phyloP scores from a whole-genome alignment of 2,888 invertebrate species.

The Drosophila lutescens region DNA sequence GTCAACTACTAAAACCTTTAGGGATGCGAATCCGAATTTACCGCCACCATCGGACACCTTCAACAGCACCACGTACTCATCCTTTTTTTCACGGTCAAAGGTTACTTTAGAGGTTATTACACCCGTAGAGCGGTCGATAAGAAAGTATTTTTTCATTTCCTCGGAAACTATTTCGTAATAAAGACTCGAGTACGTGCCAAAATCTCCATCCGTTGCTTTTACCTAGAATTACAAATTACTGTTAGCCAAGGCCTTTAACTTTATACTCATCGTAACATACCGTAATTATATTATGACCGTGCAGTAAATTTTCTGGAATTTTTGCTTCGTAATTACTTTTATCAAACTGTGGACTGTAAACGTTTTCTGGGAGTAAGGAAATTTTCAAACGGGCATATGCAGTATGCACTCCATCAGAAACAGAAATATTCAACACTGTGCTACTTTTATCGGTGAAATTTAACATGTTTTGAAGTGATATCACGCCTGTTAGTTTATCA shows the following conservation, averaged over 20 bases:
- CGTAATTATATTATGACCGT: constrained; percentile 90
- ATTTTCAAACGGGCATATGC: constrained; percentile 93
- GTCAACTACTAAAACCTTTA: constrained; percentile 92
- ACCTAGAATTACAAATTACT: constrained; percentile 84
- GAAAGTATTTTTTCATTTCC: constrained; percentile 89
- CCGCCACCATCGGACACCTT: constrained; percentile 93
- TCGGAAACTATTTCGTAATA: constrained; percentile 92
- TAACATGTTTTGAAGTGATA: constrained; percentile 90
- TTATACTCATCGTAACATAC: constrained; percentile 81
- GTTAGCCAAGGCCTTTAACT: not conserved
- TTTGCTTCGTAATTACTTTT: constrained; percentile 91
- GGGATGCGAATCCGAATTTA: constrained; percentile 89
- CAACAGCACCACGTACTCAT: constrained; percentile 90
- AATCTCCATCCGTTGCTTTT: constrained; percentile 92
- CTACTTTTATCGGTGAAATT: constrained; percentile 88
- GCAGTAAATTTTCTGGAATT: constrained; percentile 91
- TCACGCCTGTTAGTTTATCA: constrained; percentile 86
- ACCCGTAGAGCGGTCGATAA: constrained; percentile 89
- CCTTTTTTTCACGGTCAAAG: constrained; percentile 90
- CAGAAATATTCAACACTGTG: constrained; percentile 94
- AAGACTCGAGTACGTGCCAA: constrained; percentile 90
- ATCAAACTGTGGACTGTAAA: constrained; percentile 91
- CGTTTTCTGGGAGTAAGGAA: constrained; percentile 91
- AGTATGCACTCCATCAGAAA: constrained; percentile 97
- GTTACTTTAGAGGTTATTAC: constrained; percentile 88